phyloP scores from a whole-genome alignment of 2,113 vertebrate genomes.

The Podilymbus podiceps region DNA sequence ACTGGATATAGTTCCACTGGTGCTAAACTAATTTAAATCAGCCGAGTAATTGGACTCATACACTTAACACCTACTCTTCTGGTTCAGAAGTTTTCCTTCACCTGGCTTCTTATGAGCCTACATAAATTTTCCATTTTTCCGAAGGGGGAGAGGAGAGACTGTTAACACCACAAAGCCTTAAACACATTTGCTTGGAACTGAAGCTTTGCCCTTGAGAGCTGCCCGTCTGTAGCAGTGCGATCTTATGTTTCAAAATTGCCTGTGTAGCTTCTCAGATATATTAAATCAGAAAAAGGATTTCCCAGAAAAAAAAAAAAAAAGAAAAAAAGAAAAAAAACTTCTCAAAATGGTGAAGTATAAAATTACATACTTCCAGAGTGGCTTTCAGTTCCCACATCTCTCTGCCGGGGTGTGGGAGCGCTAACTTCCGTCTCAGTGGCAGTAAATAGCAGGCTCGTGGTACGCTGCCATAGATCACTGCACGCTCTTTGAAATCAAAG shows the following conservation, averaged over 20 bases:
- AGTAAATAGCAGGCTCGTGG: slow-evolving; percentile 30
- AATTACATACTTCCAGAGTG: slow-evolving; percentile 11
- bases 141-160: neutral
- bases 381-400: slow-evolving; percentile 53
- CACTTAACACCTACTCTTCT: slow-evolving; percentile 10
- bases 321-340: fast-evolving
- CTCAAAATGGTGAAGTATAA: slow-evolving; percentile 12
- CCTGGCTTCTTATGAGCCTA: neutral
- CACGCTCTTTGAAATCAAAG: neutral
- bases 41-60: neutral
- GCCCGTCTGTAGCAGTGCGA: neutral
- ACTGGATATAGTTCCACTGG: neutral
- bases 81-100: slow-evolving; percentile 48
- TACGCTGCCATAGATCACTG: neutral
- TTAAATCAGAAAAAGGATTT: slow-evolving; percentile 28
- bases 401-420: slow-evolving; percentile 18
- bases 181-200: slow-evolving; percentile 13
- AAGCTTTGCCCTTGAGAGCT: slow-evolving; percentile 18
- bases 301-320: neutral
- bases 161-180: slow-evolving; percentile 15
- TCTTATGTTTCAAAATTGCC: neutral
- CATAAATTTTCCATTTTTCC: slow-evolving; percentile 29
- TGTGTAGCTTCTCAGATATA: neutral
- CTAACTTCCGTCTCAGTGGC: slow-evolving; percentile 25
- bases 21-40: slow-evolving; percentile 43